A percentile compares a stretch with the other conserved stretches of the same genome.
These are phyloP conservation scores for Cordylochernes scorpioides DNA, from an alignment of 2,888 invertebrate species.

Conservation along the genomic window DNA sequence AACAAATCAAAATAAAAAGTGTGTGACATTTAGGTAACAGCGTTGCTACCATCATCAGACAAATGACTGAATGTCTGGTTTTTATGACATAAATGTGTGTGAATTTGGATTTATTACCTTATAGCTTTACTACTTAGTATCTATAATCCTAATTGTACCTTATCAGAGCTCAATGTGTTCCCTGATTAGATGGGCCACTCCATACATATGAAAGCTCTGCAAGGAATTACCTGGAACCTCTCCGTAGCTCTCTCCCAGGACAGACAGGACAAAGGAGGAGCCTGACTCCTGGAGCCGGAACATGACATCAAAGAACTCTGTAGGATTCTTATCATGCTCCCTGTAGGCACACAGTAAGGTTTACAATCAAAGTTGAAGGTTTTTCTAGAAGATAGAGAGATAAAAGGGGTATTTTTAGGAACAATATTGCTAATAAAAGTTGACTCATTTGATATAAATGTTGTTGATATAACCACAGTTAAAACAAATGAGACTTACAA, in stretches of 20 bases:
- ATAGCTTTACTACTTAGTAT: too few species aligned
- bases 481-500: background rate
- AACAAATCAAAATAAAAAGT: too few species aligned
- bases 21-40: too few species aligned
- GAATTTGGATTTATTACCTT: too few species aligned
- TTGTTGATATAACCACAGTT: background rate
- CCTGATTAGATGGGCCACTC: background rate
- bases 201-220: constrained; percentile 1
- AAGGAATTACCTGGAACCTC: constrained; percentile 27
- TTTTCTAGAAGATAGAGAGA: background rate
- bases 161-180: too few species aligned
- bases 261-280: constrained; percentile 30
- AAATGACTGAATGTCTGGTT: too few species aligned
- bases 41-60: too few species aligned
- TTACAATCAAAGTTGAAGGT: constrained; percentile 1
- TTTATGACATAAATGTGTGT: too few species aligned
- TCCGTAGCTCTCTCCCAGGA: constrained; percentile 33
- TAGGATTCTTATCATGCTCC: constrained; percentile 49
- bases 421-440: background rate
- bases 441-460: background rate
- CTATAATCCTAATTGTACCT: too few species aligned
- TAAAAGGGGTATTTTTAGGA: constrained; percentile 1
- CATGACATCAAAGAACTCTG: constrained; percentile 31
- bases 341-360: constrained; percentile 17
- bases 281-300: constrained; percentile 23